These are phyloP conservation scores for Elmis aenea DNA, from an alignment of 2,888 invertebrate species.

Conservation along the genomic window DNA sequence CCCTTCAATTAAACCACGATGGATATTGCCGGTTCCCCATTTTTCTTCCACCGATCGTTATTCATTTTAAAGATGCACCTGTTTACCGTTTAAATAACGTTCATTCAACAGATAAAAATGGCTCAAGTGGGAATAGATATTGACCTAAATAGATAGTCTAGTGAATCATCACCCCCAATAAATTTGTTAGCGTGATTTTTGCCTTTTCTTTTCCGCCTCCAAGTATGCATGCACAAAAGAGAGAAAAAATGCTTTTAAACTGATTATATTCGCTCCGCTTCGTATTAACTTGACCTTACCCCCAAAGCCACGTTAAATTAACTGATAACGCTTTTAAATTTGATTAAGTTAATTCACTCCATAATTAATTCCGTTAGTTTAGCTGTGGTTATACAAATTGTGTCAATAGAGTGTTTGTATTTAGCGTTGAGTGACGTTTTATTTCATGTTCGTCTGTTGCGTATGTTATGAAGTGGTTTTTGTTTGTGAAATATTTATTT, in stretches of 20 bases:
- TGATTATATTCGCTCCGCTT: constrained; percentile 9
- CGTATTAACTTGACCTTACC: constrained; percentile 9
- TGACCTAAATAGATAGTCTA: constrained; percentile 14
- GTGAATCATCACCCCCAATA: constrained; percentile 12
- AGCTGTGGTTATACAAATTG: too few relatives aligned
- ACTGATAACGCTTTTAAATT: constrained; percentile 12
- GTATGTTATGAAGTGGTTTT: too few relatives aligned
- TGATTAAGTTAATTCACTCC: constrained; percentile 8
- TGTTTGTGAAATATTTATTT: too few relatives aligned
- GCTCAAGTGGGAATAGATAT: constrained; percentile 10
- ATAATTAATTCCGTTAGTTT: constrained; percentile 8
- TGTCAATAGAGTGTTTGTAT: too few relatives aligned
- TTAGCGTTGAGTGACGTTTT: too few relatives aligned
- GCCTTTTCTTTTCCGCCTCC: constrained; percentile 6
- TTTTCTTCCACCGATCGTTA: too few relatives aligned
- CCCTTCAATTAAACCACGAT: too few relatives aligned
- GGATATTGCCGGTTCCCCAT: too few relatives aligned
- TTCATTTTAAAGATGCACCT: too few relatives aligned
- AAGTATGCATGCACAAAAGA: constrained; percentile 6
- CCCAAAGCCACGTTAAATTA: constrained; percentile 11
- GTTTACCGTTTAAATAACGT: constrained; percentile 14
- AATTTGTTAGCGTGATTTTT: constrained; percentile 16
- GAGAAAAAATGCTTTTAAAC: constrained; percentile 8
- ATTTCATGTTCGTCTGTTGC: too few relatives aligned
- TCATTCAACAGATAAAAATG: constrained; percentile 15